phyloP scores from a whole-genome alignment of 2,113 vertebrate species.

The Agelaius phoeniceus region DNA sequence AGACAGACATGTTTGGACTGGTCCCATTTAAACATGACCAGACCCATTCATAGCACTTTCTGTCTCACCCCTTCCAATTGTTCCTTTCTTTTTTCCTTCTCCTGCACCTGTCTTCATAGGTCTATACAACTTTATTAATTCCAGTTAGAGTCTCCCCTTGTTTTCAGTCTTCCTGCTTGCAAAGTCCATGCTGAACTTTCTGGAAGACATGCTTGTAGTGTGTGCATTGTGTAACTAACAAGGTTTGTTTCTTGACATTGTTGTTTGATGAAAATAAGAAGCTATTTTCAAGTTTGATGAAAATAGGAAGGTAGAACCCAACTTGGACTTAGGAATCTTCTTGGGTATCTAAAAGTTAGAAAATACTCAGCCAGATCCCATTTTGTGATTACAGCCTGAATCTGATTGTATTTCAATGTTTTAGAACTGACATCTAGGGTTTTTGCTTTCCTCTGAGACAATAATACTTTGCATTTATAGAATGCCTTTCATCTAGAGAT shows the following conservation, averaged over 20 bases:
- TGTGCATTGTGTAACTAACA: too few species aligned
- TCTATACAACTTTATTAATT: background rate
- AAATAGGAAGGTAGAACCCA: background rate
- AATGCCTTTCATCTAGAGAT: background rate
- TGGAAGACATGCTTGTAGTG: background rate
- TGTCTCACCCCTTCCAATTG: fast-evolving
- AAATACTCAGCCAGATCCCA: background rate
- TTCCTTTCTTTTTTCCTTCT: background rate
- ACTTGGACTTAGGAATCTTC: background rate
- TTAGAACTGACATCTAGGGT: background rate
- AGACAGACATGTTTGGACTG: too few species aligned
- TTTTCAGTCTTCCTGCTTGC: background rate
- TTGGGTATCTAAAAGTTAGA: background rate
- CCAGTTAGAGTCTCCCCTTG: fast-evolving
- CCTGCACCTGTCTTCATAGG: fast-evolving
- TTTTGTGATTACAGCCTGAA: background rate
- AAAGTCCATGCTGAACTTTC: background rate
- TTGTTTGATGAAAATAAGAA: background rate
- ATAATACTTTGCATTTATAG: background rate
- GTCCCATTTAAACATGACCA: background rate
- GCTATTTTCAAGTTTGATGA: background rate
- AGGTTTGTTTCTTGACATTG: background rate
- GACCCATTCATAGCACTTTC: background rate
- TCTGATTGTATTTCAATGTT: background rate
- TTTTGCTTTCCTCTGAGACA: background rate